A percentile compares a stretch with the other conserved stretches of the same genome.
These are phyloP conservation scores for Idaea biselata DNA, from an alignment of 2,888 invertebrate species.

Conservation along the genomic window DNA sequence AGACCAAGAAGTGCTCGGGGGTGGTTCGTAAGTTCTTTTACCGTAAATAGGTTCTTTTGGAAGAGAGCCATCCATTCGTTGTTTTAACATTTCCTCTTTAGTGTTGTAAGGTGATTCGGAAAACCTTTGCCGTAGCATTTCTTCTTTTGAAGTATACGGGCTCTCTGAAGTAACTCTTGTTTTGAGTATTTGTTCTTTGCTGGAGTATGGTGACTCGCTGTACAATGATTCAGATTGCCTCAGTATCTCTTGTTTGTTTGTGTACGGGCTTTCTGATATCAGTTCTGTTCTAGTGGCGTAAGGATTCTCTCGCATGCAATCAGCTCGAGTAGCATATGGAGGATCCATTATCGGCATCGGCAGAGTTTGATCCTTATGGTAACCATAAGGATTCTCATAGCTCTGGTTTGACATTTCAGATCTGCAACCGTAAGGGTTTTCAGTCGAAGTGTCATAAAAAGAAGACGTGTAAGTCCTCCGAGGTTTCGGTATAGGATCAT, in stretches of 20 bases:
- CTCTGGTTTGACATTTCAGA: constrained; percentile 70
- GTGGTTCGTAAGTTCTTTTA: constrained; percentile 73
- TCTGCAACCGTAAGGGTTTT: constrained; percentile 66
- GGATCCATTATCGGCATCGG: constrained; percentile 68
- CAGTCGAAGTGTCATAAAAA: constrained; percentile 68
- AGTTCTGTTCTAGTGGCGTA: constrained; percentile 47
- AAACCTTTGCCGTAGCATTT: constrained; percentile 74
- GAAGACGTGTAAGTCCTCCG: constrained; percentile 75
- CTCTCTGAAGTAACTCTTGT: constrained; percentile 65
- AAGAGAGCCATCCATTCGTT: constrained; percentile 59
- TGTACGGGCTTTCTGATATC: constrained; percentile 47
- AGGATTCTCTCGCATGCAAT: constrained; percentile 44
- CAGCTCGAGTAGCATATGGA: constrained; percentile 43
- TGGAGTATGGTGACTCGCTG: constrained; percentile 70
- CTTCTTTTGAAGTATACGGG: constrained; percentile 74
- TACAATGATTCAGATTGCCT: constrained; percentile 61
- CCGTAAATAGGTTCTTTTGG: constrained; percentile 66
- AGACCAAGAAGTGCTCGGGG: constrained; percentile 64
- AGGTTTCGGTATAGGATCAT: constrained; percentile 77
- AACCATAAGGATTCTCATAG: constrained; percentile 70
- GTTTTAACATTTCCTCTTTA: constrained; percentile 73
- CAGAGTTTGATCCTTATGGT: constrained; percentile 50
- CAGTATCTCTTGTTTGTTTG: constrained; percentile 51
- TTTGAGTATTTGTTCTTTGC: constrained; percentile 70
- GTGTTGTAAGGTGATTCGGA: constrained; percentile 76